A percentile compares a stretch with the other conserved stretches of the same genome.
These are phyloP conservation scores for Apeira syringaria DNA, from an alignment of 2,888 invertebrate genomes.

Conservation along the genomic window DNA sequence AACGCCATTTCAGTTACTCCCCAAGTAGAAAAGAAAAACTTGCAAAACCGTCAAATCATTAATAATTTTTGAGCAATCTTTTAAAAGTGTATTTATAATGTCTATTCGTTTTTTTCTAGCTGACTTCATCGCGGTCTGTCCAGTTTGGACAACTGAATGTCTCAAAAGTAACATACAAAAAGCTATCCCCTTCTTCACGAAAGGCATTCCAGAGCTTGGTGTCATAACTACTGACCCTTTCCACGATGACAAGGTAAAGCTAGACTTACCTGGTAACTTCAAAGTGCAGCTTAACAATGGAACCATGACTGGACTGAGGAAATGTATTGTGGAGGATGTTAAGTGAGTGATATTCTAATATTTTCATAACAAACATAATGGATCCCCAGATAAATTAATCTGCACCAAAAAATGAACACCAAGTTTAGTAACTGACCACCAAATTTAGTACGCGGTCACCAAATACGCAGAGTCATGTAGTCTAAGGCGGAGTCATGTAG, in stretches of 20 bases:
- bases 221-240: slow-evolving; percentile 53
- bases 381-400: no score
- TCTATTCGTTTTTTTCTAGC: slow-evolving; percentile 39
- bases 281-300: slow-evolving; percentile 54
- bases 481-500: no score
- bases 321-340: slow-evolving; percentile 55
- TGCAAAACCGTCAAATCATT: no score
- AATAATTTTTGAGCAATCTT: no score
- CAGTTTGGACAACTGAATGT: slow-evolving; percentile 52
- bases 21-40: no score
- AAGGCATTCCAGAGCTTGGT: slow-evolving; percentile 55
- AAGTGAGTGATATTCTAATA: slow-evolving; percentile 46
- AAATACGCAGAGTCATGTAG: no score
- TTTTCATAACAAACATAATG: no score
- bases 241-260: slow-evolving; percentile 35
- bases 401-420: no score
- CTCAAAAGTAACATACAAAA: slow-evolving; percentile 53
- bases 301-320: slow-evolving; percentile 54
- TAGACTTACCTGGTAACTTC: slow-evolving; percentile 55
- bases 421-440: no score
- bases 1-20: no score
- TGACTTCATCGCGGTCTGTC: slow-evolving; percentile 51
- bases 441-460: no score
- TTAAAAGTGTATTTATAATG: no score
- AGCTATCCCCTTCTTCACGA: slow-evolving; percentile 50